phyloP scores from a whole-genome alignment of 2,888 invertebrate genomes.

The Synergus laeviventris region DNA sequence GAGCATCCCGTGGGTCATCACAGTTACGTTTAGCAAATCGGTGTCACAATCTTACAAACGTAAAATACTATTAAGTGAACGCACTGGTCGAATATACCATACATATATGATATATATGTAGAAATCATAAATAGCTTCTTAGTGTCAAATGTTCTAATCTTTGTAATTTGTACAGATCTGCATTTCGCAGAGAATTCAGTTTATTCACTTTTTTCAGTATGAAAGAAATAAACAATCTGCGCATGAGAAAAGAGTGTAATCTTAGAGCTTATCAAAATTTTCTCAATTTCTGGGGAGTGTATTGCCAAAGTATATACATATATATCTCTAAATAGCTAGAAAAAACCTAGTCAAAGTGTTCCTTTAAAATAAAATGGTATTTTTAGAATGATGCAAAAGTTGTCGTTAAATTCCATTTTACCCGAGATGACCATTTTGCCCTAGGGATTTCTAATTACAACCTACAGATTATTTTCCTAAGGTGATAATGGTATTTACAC shows the following conservation, averaged over 20 bases:
- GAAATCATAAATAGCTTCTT: slow-evolving; percentile 20
- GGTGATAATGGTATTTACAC: slow-evolving; percentile 17
- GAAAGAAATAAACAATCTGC: slow-evolving; percentile 36
- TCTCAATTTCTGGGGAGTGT: neutral
- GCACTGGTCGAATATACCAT: neutral
- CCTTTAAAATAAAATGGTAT: neutral
- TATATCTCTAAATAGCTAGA: neutral
- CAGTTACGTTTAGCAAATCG: slow-evolving; percentile 38
- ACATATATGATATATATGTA: slow-evolving; percentile 3
- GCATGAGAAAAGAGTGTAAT: neutral
- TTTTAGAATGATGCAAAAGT: neutral
- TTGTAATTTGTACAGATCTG: slow-evolving; percentile 53
- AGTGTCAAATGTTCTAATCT: slow-evolving; percentile 38
- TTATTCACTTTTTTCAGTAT: slow-evolving; percentile 40
- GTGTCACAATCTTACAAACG: slow-evolving; percentile 40
- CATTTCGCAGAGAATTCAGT: slow-evolving; percentile 33
- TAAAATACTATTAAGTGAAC: slow-evolving; percentile 49
- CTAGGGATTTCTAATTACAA: neutral
- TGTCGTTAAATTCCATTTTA: neutral
- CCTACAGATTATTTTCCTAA: neutral
- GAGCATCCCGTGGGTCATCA: slow-evolving; percentile 37
- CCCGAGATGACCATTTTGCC: neutral
- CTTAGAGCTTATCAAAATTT: neutral
- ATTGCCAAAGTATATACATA: neutral
- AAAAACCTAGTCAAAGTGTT: neutral